Evolutionary conservation across 2,113 vertebrate species (phyloP).

Genomic region (Conger conger): DNA sequence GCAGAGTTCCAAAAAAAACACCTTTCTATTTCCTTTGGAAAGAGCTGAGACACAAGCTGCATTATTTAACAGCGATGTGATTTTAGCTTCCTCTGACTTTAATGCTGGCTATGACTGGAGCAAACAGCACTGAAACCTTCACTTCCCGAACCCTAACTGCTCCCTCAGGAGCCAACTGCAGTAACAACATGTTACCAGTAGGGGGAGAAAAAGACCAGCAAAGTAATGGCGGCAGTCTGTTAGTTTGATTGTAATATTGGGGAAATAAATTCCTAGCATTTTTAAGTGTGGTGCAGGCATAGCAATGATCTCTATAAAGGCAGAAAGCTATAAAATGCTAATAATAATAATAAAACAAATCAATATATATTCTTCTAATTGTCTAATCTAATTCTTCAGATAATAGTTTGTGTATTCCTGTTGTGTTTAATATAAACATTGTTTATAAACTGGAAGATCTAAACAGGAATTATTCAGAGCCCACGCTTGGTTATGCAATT

Average conservation of each 20-base stretch:
- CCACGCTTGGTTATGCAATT: not conserved
- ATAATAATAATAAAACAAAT: not conserved
- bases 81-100: not conserved
- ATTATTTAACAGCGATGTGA: not conserved
- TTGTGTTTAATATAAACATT: not conserved
- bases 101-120: not conserved
- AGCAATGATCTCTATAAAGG: not conserved
- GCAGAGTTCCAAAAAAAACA: not conserved
- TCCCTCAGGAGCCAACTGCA: not conserved
- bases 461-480: not conserved
- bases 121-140: not conserved
- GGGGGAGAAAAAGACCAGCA: not conserved
- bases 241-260: not conserved
- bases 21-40: not conserved
- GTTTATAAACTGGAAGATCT: not conserved
- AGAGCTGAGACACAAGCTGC: not conserved
- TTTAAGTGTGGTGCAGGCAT: not conserved
- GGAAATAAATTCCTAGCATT: not conserved
- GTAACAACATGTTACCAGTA: not conserved
- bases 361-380: not conserved
- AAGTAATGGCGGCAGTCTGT: not conserved
- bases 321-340: not conserved
- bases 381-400: not conserved
- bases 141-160: not conserved
- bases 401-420: not conserved